Evolutionary conservation across 2,888 invertebrate species (phyloP), one percentile per base, ranked within the genome.

Genomic region (Volucella bombylans): DNA sequence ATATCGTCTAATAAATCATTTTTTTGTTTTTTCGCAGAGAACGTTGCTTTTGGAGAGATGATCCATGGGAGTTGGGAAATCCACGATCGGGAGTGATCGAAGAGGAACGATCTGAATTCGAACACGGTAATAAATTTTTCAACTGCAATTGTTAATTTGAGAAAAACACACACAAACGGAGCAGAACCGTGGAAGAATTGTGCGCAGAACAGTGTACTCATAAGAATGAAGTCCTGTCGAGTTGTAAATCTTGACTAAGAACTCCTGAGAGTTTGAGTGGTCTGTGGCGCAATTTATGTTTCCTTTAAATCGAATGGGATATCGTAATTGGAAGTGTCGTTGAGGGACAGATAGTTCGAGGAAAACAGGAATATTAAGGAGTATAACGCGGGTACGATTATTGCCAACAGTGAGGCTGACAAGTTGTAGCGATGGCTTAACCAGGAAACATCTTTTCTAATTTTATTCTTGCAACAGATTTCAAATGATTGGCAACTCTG

Each of bases 141-240:
- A 77, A 81, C 71, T 49, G 81, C 85, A 77, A 81, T 85, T 85
- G 85, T 81, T 85, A 72, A 72, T 81, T 85, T 76, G 72, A 76
- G 81, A 81, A 85, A 76, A 81, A 81, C 72, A 77, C 65, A 69
- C 64, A 71, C n/a, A 43, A 8, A 18, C 6, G 10, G 23, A 41
- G 14, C 2, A 12, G 49, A 68, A 62, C 9, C 8, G 23, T 4
- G 23, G 4, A 23, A 23, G 4, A 23, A 23, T 67, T 41, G 43
- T 38, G 31, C 68, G 23, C 23, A 23, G 23, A 23, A 23, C 23
- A 23, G 23, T 50, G 39, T 47, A 4, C 43, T 73, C 38, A 45
- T 31, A 12, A 4, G 18, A 14, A 49, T 23, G 15, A 18, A 69
- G 43, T 62, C 62, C 57, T 62, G 54, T 14, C 2, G 38, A 67